These are phyloP conservation scores for Lymantria monacha DNA, from an alignment of 2,888 invertebrate species.

Conservation along the genomic window DNA sequence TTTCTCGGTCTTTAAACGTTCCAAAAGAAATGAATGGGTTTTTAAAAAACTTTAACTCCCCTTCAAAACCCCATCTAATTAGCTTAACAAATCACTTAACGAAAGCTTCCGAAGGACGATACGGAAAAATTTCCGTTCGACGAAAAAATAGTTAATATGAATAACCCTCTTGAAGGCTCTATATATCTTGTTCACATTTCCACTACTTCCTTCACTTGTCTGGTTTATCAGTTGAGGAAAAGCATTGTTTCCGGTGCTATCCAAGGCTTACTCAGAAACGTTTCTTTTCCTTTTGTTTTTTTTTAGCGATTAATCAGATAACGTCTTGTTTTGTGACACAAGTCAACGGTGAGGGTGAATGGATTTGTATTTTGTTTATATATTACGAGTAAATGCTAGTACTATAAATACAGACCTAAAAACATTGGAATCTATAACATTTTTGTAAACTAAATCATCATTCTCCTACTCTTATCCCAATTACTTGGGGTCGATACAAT, in stretches of 20 bases:
- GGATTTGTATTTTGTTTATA: background rate
- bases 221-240: slow-evolving; percentile 68
- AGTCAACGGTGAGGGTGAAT: slow-evolving; percentile 25
- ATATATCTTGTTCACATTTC: slow-evolving; percentile 64
- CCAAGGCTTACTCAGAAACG: slow-evolving; percentile 49
- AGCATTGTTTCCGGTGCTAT: slow-evolving; percentile 71
- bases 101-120: slow-evolving; percentile 45
- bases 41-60: background rate
- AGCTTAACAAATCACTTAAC: slow-evolving; percentile 56
- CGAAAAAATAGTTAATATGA: slow-evolving; percentile 34
- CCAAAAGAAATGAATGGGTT: too few species aligned
- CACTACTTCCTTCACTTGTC: slow-evolving; percentile 70
- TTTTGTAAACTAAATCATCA: too few species aligned
- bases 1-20: too few species aligned
- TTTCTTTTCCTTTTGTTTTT: slow-evolving; percentile 34
- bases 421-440: too few species aligned
- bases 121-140: slow-evolving; percentile 39
- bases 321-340: slow-evolving; percentile 42
- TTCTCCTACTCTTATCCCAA: too few species aligned
- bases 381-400: too few species aligned
- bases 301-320: slow-evolving; percentile 42
- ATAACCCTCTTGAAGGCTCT: slow-evolving; percentile 49
- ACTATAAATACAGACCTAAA: too few species aligned
- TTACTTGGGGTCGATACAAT: too few species aligned
- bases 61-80: slow-evolving; percentile 39